A percentile compares a stretch with the other conserved stretches of the same genome.
These are phyloP conservation scores for Rhinogobius similis DNA, from an alignment of 2,113 vertebrate species.

Conservation along the genomic window DNA sequence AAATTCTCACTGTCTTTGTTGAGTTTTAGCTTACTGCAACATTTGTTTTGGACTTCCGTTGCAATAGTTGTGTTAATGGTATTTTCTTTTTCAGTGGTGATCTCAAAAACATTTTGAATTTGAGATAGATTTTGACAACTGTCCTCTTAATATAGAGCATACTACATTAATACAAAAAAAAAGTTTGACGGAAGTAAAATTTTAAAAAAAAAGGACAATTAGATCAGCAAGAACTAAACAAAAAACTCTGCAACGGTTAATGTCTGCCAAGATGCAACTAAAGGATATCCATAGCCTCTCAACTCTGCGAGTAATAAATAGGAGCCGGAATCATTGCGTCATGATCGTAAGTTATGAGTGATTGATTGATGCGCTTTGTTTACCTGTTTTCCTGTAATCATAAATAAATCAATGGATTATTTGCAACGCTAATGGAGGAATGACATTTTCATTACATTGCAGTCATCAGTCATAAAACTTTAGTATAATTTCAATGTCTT, in stretches of 20 bases:
- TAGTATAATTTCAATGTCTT: neutral
- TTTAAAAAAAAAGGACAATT: too few species aligned
- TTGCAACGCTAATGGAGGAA: slow-evolving; percentile 4
- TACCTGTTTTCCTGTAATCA: neutral
- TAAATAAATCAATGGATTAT: neutral
- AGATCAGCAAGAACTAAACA: too few species aligned
- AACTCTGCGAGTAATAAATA: too few species aligned
- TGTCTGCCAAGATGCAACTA: neutral
- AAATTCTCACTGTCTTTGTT: too few species aligned
- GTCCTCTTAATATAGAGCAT: neutral
- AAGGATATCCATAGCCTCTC: neutral
- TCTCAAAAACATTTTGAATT: neutral
- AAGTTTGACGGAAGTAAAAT: too few species aligned
- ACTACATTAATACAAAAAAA: too few species aligned
- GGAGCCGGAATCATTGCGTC: neutral
- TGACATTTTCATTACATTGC: neutral
- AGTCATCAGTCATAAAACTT: neutral
- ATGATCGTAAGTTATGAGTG: neutral
- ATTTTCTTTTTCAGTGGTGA: too few species aligned
- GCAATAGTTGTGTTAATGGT: too few species aligned
- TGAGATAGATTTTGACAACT: neutral
- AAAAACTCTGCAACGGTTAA: neutral
- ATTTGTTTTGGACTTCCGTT: too few species aligned
- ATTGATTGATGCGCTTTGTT: neutral
- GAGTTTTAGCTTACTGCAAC: too few species aligned